These are phyloP conservation scores for Leptinotarsa texana DNA, from an alignment of 1,140 invertebrate genomes.

Conservation along the genomic window DNA sequence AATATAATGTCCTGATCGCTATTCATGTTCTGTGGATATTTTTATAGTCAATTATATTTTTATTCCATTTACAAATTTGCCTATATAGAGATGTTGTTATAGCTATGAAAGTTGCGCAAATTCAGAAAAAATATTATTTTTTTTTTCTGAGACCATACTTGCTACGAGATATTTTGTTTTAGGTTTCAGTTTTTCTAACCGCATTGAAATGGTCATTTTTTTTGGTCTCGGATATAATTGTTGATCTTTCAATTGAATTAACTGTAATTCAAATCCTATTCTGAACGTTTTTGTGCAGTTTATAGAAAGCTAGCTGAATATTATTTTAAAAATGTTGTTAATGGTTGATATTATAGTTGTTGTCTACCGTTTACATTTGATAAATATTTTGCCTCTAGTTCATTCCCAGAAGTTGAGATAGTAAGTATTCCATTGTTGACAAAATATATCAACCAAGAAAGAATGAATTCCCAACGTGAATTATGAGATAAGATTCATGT, in stretches of 20 bases:
- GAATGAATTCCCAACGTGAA: neutral
- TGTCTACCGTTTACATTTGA: constrained; percentile 3
- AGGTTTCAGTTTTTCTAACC: too few species aligned
- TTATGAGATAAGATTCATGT: too few species aligned
- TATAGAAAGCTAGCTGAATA: neutral
- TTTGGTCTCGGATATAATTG: neutral
- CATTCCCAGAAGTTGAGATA: neutral
- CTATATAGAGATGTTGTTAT: neutral
- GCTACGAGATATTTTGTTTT: too few species aligned
- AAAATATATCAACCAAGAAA: neutral
- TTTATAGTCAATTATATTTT: constrained; percentile 7
- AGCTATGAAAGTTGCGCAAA: constrained; percentile 5
- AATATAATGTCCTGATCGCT: too few species aligned
- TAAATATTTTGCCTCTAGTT: constrained; percentile 4
- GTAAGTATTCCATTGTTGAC: neutral
- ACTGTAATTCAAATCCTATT: neutral
- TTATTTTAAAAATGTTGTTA: constrained; percentile 3
- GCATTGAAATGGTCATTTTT: too few species aligned
- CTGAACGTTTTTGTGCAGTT: neutral
- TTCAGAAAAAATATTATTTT: neutral
- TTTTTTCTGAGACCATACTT: neutral
- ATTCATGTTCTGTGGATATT: neutral
- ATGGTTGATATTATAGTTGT: constrained; percentile 3
- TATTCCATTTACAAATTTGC: neutral
- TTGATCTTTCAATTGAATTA: neutral